phyloP scores from a whole-genome alignment of 2,797 vertebrate genomes.

The Sparus aurata region DNA sequence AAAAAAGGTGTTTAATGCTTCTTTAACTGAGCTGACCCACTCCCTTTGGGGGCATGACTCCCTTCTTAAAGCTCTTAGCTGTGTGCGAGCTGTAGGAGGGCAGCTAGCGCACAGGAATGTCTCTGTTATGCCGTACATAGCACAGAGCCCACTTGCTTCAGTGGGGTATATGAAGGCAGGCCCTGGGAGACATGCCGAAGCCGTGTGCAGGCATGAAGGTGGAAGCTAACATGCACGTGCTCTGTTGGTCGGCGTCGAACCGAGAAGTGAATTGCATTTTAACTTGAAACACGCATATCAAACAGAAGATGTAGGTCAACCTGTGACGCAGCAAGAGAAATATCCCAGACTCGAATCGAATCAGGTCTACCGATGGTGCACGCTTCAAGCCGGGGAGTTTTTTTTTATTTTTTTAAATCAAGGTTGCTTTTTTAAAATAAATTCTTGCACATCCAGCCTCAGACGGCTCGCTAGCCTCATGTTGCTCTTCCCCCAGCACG shows the following conservation, averaged over 20 bases:
- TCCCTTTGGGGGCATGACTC: constrained; percentile 61
- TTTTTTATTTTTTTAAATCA: constrained; percentile 42
- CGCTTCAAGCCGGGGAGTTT: constrained; percentile 49
- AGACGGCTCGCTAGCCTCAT: constrained; percentile 25
- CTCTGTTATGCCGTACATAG: constrained; percentile 60
- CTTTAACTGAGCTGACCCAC: constrained; percentile 60
- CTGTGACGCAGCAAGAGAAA: constrained; percentile 66
- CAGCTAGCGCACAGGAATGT: constrained; percentile 64
- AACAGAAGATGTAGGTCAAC: constrained; percentile 79
- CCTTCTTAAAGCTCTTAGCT: constrained; percentile 58
- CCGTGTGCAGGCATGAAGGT: constrained; percentile 50
- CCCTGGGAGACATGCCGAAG: constrained; percentile 60
- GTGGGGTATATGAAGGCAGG: constrained; percentile 53
- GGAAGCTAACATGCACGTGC: constrained; percentile 46
- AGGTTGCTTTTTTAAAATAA: constrained; percentile 58
- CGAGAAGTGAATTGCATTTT: constrained; percentile 56
- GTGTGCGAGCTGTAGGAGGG: constrained; percentile 63
- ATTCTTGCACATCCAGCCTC: constrained; percentile 50
- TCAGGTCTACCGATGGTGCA: constrained; percentile 45
- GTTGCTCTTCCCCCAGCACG: constrained; percentile 22
- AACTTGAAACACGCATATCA: constrained; percentile 62
- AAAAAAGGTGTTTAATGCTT: constrained; percentile 56
- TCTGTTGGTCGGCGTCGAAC: constrained; percentile 46
- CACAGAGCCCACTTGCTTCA: constrained; percentile 63
- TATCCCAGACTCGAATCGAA: constrained; percentile 65